Evolutionary conservation across 2,888 invertebrate genomes (phyloP).

Genomic region (Xanthia togata): DNA sequence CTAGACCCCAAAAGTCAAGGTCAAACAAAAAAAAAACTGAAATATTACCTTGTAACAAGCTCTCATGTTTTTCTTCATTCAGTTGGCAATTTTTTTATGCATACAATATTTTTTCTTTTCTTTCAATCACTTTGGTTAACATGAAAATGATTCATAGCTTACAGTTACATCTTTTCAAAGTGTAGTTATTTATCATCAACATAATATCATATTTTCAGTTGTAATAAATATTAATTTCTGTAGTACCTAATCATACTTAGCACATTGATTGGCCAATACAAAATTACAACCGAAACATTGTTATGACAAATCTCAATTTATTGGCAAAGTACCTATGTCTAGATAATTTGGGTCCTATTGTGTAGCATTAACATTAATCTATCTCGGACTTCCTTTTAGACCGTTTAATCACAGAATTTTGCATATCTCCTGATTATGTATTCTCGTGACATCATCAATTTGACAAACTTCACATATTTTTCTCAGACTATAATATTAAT

Average conservation of each 20-base stretch:
- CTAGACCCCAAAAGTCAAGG: too few relatives aligned
- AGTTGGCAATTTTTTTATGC: background rate
- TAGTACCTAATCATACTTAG: too few relatives aligned
- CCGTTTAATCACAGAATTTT: conserved; percentile 31
- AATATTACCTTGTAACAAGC: too few relatives aligned
- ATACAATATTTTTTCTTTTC: background rate
- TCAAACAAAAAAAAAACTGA: too few relatives aligned
- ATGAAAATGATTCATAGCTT: conserved; percentile 7
- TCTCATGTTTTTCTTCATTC: background rate
- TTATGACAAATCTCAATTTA: conserved; percentile 5
- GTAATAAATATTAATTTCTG: background rate
- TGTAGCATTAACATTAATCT: conserved; percentile 26
- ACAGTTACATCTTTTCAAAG: background rate
- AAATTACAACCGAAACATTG: background rate
- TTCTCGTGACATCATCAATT: conserved; percentile 33
- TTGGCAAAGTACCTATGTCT: background rate
- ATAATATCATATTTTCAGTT: background rate
- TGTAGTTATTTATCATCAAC: background rate
- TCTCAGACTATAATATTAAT: background rate
- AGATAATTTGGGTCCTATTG: conserved; percentile 15
- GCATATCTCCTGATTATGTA: conserved; percentile 18
- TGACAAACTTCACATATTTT: conserved; percentile 10
- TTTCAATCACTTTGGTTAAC: conserved; percentile 3
- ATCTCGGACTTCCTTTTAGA: conserved; percentile 21
- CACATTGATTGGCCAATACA: background rate